A percentile compares a stretch with the other conserved stretches of the same genome.
Evolutionary conservation across 2,113 vertebrate genomes (phyloP).

Genomic region (Nibea coibor): DNA sequence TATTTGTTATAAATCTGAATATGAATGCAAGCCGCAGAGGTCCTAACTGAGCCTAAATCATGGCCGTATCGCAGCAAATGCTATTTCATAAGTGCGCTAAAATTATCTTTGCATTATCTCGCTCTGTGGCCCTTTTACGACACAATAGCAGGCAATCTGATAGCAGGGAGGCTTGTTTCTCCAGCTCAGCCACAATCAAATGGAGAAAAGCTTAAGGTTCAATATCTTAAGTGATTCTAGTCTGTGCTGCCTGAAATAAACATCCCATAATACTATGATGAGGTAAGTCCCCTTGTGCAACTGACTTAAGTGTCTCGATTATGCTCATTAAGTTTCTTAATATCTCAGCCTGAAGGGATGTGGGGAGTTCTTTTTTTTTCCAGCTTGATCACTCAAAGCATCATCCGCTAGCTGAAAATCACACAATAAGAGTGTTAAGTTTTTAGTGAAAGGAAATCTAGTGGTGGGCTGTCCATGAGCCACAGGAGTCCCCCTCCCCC

Average conservation of each 20-base stretch:
- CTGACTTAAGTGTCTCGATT: neutral
- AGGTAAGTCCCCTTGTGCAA: neutral
- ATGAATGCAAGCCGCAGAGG: neutral
- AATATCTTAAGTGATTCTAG: conserved; percentile 54
- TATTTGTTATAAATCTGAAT: neutral
- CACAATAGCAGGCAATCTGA: conserved; percentile 46
- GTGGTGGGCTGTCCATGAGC: conserved; percentile 4
- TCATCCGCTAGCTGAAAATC: neutral
- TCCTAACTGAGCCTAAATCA: neutral
- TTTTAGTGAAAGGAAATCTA: conserved; percentile 1
- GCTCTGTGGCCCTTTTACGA: conserved; percentile 42
- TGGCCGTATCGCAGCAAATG: neutral
- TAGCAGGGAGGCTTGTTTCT: conserved; percentile 38
- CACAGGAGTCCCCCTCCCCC: conserved; percentile 25
- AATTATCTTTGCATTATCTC: conserved; percentile 57
- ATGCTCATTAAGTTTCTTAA: neutral
- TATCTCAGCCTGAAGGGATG: neutral
- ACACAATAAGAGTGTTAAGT: neutral
- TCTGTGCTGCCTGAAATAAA: conserved; percentile 23
- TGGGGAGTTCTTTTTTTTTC: neutral
- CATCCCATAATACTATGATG: conserved; percentile 12
- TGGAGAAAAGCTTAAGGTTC: conserved; percentile 70
- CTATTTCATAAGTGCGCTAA: conserved; percentile 34
- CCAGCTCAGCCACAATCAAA: conserved; percentile 55
- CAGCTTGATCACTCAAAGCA: neutral